Base-by-base conservation (phyloP, 2,797 vertebrate species). In the Dromococcyx pavoninus region DNA sequence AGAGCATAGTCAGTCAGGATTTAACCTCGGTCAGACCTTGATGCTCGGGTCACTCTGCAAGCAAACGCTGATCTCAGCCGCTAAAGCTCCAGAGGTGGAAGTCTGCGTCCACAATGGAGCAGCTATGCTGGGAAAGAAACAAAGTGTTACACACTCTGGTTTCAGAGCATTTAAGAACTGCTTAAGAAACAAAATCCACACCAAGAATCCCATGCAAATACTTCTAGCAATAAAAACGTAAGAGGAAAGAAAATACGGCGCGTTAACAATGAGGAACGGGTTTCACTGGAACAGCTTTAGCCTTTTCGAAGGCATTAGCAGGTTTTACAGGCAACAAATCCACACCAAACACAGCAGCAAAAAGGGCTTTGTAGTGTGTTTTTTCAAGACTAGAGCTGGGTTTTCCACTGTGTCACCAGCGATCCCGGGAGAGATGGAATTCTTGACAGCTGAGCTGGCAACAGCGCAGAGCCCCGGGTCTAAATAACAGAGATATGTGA, bases 281-380 rank as follows among this genome's bases (percentile, higher is more conserved):
- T 82, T 78, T 81, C 81, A 90, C 28, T 33, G 43, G 39, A 78
- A 73, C 79, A 44, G 57, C 86, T 86, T 85, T 41, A 76, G 53
- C 37, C 25, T 60, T 86, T 95, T 51, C 58, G 88, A 64, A 90
- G 56, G 43, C 58, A 48, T 86, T 88, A 94, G 14, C 39, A 87
- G 72, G 39, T 60, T 78, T 91, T 64, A 7, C 46, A 60, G 76
- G 51, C 71, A 83, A 91, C 80, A 94, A 93, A 94, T 62, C 32
- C 82, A 76, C 44, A 66, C 56, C 81, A 58, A 71, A 89, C 22
- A 51, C 32, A 76, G 39, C 25, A 60, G 30, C 56, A 74, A 48
- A 89, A 92, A 89, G 78, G 66, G 54, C 89, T 95, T 84, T 76
- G 79, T 53, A 74, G 70, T 39, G 43, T 84, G 75, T 57, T 60